Evolutionary conservation across 2,113 vertebrate species (phyloP), one percentile per base, ranked within the genome.

Genomic region (Sclerurus mexicanus): DNA sequence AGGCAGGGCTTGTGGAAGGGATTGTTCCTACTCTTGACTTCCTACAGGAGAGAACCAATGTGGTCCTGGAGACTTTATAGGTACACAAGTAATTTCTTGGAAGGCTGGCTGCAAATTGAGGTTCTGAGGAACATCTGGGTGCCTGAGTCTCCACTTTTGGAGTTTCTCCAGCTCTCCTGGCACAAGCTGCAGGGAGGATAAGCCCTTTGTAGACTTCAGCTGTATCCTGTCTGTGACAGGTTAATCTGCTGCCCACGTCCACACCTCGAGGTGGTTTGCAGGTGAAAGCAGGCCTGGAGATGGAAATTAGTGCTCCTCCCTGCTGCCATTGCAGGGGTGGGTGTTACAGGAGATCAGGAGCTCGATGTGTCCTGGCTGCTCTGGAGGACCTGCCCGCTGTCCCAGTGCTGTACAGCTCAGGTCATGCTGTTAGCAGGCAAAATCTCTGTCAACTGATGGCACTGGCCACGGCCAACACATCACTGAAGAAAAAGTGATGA

Each of bases 351-450:
- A 63, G 56, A 8, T 22, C 3, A 53, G 22, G 35, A 63, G 14
- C 13, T 23, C 1, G 8, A 3, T 21, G 53, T 68, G 67, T 25
- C 42, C 69, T 23, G 11, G 40, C 53, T 60, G 24, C 56, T 50
- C 0, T 0, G 6, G 39, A 28, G 23, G 12, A 10, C 22, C 16
- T 46, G 4, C 27, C 9, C 23, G 42, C 80, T 58, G 25, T 86
- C 21, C 60, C 52, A 42, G 46, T 42, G 69, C 73, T 63, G 28
- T 24, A 2, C 69, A 6, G 40, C 39, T 62, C 64, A 20, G 7
- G 10, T 27, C 6, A 0, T 8, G 10, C 56, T 33, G 2, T 23
- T 10, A 3, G 30, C 1, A 1, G 60, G 56, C 17, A 23, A n/a
- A 75, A 35, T 30, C 30, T 4, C 25, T 19, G 28, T 15, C 9